Percentiles rank a stretch among this genome's conserved stretches.
Evolutionary conservation across 2,888 invertebrate genomes (phyloP).

Genomic region (Xestia ashworthii): DNA sequence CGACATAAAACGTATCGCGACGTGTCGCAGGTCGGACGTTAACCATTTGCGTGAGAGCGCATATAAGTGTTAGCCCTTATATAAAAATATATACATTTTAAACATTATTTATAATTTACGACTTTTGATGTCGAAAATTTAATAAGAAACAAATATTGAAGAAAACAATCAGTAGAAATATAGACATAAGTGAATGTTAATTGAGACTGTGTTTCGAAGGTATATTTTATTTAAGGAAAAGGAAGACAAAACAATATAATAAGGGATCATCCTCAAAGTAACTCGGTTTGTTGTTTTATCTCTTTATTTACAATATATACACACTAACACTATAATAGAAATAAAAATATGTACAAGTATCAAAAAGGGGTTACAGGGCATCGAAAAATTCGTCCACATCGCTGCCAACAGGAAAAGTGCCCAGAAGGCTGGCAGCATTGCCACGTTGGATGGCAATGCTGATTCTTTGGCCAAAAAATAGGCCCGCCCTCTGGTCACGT

Average conservation of each 20-base stretch:
- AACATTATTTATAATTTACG: not conserved
- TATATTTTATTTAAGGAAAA: conserved; percentile 4
- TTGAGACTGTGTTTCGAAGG: not conserved
- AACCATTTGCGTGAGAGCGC: no score
- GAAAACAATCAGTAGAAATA: not conserved
- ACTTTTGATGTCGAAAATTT: not conserved
- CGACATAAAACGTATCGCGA: not conserved
- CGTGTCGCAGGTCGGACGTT: not conserved
- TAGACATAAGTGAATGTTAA: not conserved
- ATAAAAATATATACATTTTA: not conserved
- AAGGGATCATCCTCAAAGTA: conserved; percentile 14
- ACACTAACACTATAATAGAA: no score
- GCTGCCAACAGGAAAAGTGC: no score
- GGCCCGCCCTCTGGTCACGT: no score
- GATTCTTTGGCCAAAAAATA: no score
- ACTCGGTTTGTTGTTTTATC: conserved; percentile 31
- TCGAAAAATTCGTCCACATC: no score
- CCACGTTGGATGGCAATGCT: no score
- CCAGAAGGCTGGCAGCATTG: no score
- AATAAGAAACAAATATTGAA: not conserved
- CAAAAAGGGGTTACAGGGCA: no score
- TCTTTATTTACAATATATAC: no score
- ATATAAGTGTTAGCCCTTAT: no score
- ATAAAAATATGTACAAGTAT: no score
- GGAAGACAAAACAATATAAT: conserved; percentile 23